phyloP scores from a whole-genome alignment of 2,113 vertebrate species.

The Channa argus region DNA sequence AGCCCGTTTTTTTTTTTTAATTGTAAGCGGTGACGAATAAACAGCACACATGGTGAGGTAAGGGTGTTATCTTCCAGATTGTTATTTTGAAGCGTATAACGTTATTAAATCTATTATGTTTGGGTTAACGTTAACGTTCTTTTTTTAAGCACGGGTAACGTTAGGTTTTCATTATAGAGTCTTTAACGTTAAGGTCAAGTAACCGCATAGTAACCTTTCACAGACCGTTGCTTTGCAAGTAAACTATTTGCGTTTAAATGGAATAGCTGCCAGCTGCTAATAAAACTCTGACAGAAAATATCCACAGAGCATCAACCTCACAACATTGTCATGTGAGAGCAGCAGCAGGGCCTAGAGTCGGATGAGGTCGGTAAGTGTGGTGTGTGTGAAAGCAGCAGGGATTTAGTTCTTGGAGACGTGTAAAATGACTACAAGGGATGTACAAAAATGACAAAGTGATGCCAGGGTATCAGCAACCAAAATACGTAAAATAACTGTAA shows the following conservation, averaged over 20 bases:
- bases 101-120: too few species aligned
- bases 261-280: too few species aligned
- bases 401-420: neutral
- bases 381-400: neutral
- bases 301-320: too few species aligned
- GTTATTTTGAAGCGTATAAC: too few species aligned
- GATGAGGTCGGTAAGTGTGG: conserved; percentile 4
- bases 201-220: too few species aligned
- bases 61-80: neutral
- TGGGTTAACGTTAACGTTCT: neutral
- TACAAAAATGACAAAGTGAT: too few species aligned
- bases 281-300: neutral
- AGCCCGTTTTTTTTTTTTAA: neutral
- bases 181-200: too few species aligned
- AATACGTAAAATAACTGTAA: too few species aligned
- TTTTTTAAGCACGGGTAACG: too few species aligned
- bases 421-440: too few species aligned
- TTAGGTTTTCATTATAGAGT: neutral
- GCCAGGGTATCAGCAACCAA: too few species aligned
- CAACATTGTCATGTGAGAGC: conserved; percentile 58
- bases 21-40: neutral
- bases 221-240: neutral
- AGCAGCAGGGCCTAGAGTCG: conserved; percentile 34
- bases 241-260: too few species aligned
- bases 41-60: conserved; percentile 77